Percentiles rank a stretch among this genome's conserved stretches.
phyloP scores from a whole-genome alignment of 2,113 vertebrate species.

The Mus spicilegus region DNA sequence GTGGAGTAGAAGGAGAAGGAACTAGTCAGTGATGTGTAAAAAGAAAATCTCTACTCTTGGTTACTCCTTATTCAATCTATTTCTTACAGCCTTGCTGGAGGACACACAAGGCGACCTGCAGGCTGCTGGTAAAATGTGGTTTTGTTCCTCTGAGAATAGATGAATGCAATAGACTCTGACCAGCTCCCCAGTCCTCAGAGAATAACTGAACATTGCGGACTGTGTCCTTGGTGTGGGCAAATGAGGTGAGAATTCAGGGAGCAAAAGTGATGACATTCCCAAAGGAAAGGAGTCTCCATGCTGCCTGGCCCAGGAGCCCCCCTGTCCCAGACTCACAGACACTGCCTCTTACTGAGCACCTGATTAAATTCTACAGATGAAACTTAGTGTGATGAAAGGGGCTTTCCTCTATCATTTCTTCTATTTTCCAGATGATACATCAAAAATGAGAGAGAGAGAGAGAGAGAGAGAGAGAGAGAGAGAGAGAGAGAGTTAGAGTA shows the following conservation, averaged over 20 bases:
- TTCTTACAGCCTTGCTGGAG: slow-evolving; percentile 62
- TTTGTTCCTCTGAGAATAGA: slow-evolving; percentile 62
- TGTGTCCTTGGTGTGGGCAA: not conserved
- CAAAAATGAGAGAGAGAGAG: not conserved
- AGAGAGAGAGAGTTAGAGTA: not conserved
- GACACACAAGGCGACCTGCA: not conserved
- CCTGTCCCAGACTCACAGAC: not conserved
- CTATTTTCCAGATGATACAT: not conserved
- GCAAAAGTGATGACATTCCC: not conserved
- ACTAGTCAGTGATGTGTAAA: slow-evolving; percentile 70
- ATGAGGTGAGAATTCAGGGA: not conserved
- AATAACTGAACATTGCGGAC: not conserved
- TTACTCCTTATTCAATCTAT: slow-evolving; percentile 68
- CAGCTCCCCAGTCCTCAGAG: slow-evolving; percentile 32
- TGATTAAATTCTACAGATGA: not conserved
- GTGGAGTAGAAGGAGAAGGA: slow-evolving; percentile 60
- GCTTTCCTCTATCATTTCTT: not conserved
- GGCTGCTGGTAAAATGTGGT: slow-evolving; percentile 48
- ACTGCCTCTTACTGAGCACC: not conserved
- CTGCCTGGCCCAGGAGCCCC: not conserved
- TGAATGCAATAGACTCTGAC: slow-evolving; percentile 62
- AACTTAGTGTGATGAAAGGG: not conserved
- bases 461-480: not conserved
- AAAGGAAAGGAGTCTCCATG: not conserved
- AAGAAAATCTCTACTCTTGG: slow-evolving; percentile 73